Evolutionary conservation across 2,113 vertebrate species (phyloP), one percentile per base, ranked within the genome.

Genomic region (Nyctereutes procyonoides): DNA sequence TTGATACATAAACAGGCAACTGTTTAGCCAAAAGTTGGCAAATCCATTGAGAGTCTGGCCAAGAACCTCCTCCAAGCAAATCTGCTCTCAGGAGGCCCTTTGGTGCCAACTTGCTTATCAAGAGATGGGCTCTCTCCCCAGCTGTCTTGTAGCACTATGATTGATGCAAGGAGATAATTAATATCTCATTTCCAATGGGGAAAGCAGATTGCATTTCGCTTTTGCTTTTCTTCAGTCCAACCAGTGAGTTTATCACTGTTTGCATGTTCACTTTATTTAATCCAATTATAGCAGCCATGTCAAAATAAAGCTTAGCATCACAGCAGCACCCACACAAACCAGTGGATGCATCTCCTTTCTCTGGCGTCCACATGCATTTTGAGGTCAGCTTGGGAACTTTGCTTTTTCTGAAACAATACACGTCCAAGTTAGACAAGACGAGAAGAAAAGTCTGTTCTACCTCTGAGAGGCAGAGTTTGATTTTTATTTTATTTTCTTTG

Each of bases 131-230:
- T 96, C 79, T 74, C 56, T 96, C 96, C 82, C 88, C 93, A 51
- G 67, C 83, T 90, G 65, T 80, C 65, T 74, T 20, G 3, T 38
- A 82, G 83, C 30, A n/a, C 69, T 51, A 22, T 93, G 96, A 95
- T 38, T 90, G 87, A 97, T 93, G 74, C 4, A 48, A 96, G 83
- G 74, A 87, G 92, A 95, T 83, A 77, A 97, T 95, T 96, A 98
- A 96, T 96, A 85, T 60, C 96, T 76, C 74, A 17, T 93, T 84
- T 97, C 94, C 84, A 93, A 7, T 65, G 69, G 82, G 82, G 81
- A 88, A 88, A 93, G 87, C 89, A 97, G 86, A 83, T 65, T 90
- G 55, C 62, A 30, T 90, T 95, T 79, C 56, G 32, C 58, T 58
- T 74, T 73, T 53, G 48, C 65, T 71, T 65, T 93, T 56, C 92